phyloP scores from a whole-genome alignment of 2,113 vertebrate genomes.

The Bostrychus sinensis region DNA sequence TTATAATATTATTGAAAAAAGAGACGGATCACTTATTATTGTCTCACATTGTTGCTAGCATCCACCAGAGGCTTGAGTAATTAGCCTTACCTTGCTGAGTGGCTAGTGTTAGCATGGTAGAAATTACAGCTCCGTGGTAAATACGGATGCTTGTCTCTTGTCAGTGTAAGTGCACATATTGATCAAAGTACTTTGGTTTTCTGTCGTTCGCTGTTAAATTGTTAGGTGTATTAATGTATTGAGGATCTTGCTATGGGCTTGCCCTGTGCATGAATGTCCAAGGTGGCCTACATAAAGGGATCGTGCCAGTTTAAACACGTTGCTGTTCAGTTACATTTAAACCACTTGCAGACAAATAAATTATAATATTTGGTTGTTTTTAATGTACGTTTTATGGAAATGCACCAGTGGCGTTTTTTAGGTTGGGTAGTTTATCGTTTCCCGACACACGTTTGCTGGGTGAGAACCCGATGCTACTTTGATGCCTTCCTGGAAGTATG shows the following conservation, averaged over 20 bases:
- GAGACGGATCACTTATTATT: background rate
- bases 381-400: background rate
- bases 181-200: background rate
- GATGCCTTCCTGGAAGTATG: background rate
- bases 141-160: background rate
- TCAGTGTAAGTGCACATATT: background rate
- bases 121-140: background rate
- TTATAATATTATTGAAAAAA: background rate
- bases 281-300: conserved; percentile 22
- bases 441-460: conserved; percentile 23
- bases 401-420: background rate
- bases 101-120: conserved; percentile 58
- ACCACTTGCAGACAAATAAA: background rate
- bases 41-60: background rate
- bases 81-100: conserved; percentile 46
- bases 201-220: background rate
- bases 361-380: background rate
- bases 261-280: conserved; percentile 3
- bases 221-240: background rate
- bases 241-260: background rate
- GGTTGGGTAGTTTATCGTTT: conserved; percentile 12
- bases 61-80: conserved; percentile 18
- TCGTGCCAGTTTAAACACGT: background rate
- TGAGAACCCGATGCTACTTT: conserved; percentile 32
- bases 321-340: background rate